phyloP scores from a whole-genome alignment of 2,113 vertebrate species.

The Nycticryphes semicollaris region DNA sequence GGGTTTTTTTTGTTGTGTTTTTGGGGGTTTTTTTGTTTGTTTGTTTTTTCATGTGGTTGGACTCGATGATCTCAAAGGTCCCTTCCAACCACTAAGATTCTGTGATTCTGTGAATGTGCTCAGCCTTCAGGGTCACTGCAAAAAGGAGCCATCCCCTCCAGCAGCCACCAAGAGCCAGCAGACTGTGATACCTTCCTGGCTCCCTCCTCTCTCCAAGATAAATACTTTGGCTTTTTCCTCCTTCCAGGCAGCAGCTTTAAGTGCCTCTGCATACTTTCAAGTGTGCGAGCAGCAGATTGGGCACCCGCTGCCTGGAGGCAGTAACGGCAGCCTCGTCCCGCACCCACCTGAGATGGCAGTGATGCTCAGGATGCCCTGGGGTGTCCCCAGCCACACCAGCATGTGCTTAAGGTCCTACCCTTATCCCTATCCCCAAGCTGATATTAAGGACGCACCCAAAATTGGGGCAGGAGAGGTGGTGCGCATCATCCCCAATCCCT shows the following conservation, averaged over 20 bases:
- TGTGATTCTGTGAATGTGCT: too few relatives aligned
- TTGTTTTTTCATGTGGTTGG: too few relatives aligned
- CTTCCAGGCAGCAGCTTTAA: conserved; percentile 22
- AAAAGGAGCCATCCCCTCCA: background rate
- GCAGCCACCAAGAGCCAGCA: background rate
- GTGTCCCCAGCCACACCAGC: background rate
- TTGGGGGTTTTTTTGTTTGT: too few relatives aligned
- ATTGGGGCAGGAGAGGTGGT: fast-evolving
- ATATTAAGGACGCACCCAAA: background rate
- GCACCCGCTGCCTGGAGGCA: background rate
- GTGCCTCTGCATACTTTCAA: background rate
- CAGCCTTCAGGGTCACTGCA: background rate
- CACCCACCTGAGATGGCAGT: fast-evolving
- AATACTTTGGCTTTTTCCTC: conserved; percentile 25
- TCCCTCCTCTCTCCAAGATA: conserved; percentile 39
- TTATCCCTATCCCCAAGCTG: background rate
- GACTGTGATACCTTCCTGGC: background rate
- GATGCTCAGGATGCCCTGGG: fast-evolving
- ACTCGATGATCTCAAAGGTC: too few relatives aligned
- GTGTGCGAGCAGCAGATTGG: background rate
- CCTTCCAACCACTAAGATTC: too few relatives aligned
- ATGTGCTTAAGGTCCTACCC: fast-evolving
- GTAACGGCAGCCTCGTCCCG: background rate
- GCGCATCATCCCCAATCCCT: background rate
- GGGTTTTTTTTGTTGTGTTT: too few relatives aligned